Conservation (phyloP, 1,140 invertebrate genomes). For the Danaus plexippus region DNA sequence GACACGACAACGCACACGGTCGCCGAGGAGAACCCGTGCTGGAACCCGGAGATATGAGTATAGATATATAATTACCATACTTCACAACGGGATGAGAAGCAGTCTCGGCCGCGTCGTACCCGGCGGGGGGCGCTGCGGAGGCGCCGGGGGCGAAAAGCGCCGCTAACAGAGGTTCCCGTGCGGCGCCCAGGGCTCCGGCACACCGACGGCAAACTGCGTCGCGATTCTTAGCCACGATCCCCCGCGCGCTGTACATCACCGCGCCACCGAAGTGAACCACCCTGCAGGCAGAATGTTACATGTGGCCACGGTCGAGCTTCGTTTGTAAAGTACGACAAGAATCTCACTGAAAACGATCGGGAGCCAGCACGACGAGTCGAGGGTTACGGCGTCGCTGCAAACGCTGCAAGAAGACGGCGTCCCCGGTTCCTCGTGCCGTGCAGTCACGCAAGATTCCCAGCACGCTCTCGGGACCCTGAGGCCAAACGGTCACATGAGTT, state of each 20-base stretch:
- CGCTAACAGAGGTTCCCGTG: constrained; percentile 47
- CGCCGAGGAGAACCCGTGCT: constrained; percentile 36
- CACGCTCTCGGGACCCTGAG: constrained; percentile 46
- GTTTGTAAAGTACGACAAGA: not conserved
- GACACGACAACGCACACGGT: constrained; percentile 44
- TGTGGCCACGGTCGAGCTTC: not conserved
- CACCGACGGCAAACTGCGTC: constrained; percentile 44
- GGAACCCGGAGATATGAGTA: not conserved
- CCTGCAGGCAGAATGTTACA: constrained; percentile 19
- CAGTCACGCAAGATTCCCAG: constrained; percentile 73
- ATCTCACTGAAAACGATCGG: constrained; percentile 53
- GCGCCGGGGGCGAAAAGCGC: constrained; percentile 37
- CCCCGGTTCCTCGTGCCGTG: constrained; percentile 68
- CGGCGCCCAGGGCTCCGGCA: constrained; percentile 31
- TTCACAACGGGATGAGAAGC: no score
- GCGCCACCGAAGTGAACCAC: constrained; percentile 54
- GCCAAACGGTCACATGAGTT: not conserved
- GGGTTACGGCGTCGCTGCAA: constrained; percentile 79
- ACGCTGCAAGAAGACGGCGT: constrained; percentile 81
- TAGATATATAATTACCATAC: constrained; percentile 1
- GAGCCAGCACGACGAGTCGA: constrained; percentile 70
- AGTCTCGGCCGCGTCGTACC: not conserved
- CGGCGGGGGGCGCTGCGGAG: constrained; percentile 10
- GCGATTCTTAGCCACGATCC: constrained; percentile 44
- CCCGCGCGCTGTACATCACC: constrained; percentile 50